Evolutionary conservation across 2,888 invertebrate genomes (phyloP).

Genomic region (Eupithecia abbreviata): DNA sequence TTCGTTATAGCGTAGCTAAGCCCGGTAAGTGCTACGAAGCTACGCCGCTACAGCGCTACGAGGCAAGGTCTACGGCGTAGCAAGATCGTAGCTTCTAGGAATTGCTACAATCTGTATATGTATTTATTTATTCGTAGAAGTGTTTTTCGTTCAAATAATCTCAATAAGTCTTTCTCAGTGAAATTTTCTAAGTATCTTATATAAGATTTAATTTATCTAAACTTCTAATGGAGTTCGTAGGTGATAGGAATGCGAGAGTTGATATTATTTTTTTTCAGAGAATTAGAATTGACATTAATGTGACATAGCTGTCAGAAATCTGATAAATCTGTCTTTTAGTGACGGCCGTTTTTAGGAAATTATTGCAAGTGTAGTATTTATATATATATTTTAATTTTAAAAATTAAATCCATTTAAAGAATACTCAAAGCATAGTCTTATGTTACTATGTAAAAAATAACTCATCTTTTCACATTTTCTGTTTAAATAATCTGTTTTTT

Average conservation of each 20-base stretch:
- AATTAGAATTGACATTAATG: not conserved
- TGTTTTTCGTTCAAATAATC: not conserved
- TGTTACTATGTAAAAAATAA: not conserved
- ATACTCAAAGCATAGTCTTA: not conserved
- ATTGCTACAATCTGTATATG: not conserved
- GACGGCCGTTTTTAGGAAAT: not conserved
- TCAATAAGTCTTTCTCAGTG: not conserved
- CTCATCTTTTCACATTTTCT: not conserved
- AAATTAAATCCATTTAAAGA: not conserved
- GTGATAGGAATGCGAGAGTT: not conserved
- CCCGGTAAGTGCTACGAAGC: constrained; percentile 32
- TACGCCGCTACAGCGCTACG: constrained; percentile 28
- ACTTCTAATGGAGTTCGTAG: not conserved
- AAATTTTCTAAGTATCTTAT: not conserved
- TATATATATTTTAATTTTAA: not conserved
- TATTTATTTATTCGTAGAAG: not conserved
- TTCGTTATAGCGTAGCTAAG: constrained; percentile 37
- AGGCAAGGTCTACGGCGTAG: constrained; percentile 33
- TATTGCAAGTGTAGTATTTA: not conserved
- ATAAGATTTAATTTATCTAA: not conserved
- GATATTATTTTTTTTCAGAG: not conserved
- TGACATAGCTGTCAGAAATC: not conserved
- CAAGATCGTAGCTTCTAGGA: constrained; percentile 21
- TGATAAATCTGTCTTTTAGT: not conserved
- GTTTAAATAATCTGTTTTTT: constrained; percentile 1